These are phyloP conservation scores for Anas platyrhynchos DNA, from an alignment of 2,113 vertebrate species.

Conservation along the genomic window DNA sequence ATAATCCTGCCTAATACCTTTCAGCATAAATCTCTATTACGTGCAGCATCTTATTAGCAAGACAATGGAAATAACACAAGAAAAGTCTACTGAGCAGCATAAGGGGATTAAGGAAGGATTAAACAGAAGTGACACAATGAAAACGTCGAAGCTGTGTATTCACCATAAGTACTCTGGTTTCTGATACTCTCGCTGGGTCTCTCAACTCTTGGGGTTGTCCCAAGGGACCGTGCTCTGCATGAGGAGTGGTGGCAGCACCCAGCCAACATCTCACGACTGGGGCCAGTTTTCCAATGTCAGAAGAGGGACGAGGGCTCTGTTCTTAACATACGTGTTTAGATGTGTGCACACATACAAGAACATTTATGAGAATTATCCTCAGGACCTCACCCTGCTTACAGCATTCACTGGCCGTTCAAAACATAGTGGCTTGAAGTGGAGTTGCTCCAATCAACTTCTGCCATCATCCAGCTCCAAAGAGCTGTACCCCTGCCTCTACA, in stretches of 20 bases:
- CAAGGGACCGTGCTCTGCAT: fast-evolving
- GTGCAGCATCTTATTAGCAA: slow-evolving; percentile 46
- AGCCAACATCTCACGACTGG: fast-evolving
- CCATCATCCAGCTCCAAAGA: background rate
- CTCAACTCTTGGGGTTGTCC: background rate
- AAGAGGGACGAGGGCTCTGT: fast-evolving
- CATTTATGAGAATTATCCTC: background rate
- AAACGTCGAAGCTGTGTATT: background rate
- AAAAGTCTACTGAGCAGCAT: slow-evolving; percentile 28
- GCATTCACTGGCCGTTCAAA: background rate
- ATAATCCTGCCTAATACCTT: slow-evolving; percentile 67
- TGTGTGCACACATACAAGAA: background rate
- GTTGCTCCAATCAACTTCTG: background rate
- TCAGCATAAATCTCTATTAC: slow-evolving; percentile 42
- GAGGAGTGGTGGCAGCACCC: background rate
- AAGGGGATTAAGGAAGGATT: slow-evolving; percentile 55
- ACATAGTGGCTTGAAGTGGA: background rate
- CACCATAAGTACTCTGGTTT: background rate
- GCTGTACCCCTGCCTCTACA: fast-evolving
- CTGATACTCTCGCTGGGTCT: background rate
- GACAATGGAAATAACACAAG: slow-evolving; percentile 58
- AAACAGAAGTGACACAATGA: slow-evolving; percentile 27
- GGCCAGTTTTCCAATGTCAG: fast-evolving
- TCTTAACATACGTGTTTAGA: fast-evolving
- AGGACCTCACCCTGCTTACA: background rate